Percentiles rank a stretch among this genome's conserved stretches.
Conservation (phyloP, 1,140 invertebrate genomes). For the Plutomurus gul region DNA sequence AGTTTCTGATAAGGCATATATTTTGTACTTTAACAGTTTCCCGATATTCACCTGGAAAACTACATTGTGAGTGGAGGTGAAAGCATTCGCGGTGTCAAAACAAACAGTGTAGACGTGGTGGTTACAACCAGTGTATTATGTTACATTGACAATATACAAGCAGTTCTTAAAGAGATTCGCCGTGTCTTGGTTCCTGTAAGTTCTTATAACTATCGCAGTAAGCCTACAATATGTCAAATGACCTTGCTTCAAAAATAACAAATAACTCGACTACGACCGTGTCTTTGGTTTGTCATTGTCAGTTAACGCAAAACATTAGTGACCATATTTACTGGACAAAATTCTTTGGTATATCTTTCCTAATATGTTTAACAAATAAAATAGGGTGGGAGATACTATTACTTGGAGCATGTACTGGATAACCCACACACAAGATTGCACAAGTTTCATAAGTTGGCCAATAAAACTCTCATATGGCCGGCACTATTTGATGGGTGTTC, state of each 20-base stretch:
- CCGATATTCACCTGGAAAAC: constrained; percentile 55
- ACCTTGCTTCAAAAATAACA: no score
- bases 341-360: no score
- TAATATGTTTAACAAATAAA: no score
- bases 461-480: constrained; percentile 50
- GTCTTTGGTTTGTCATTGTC: no score
- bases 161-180: constrained; percentile 55
- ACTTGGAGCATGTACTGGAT: constrained; percentile 54
- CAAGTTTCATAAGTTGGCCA: constrained; percentile 51
- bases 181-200: constrained; percentile 56
- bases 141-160: constrained; percentile 52
- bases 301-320: no score
- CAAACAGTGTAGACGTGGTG: constrained; percentile 55
- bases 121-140: constrained; percentile 56
- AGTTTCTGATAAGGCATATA: constrained; percentile 31
- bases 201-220: no score
- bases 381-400: constrained; percentile 56
- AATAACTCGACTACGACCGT: no score
- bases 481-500: constrained; percentile 54
- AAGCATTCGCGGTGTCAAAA: constrained; percentile 51
- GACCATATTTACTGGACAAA: no score
- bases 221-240: no score
- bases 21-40: constrained; percentile 44
- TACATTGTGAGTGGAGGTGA: constrained; percentile 54
- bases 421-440: constrained; percentile 32